These are phyloP conservation scores for Myripristis jacobus DNA, from an alignment of 2,797 vertebrate genomes.

Conservation along the genomic window DNA sequence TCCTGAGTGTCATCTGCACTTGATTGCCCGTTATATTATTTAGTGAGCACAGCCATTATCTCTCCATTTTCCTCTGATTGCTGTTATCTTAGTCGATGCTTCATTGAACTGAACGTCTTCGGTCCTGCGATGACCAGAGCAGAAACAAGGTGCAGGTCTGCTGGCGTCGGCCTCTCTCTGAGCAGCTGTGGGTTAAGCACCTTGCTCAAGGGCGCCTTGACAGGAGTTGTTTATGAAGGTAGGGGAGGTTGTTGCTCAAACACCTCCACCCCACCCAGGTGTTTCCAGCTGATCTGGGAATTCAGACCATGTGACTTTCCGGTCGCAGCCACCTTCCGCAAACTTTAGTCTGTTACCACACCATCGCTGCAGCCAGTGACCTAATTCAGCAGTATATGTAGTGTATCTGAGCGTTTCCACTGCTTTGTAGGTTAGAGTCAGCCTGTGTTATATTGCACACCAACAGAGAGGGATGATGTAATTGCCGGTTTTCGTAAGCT, in stretches of 20 bases:
- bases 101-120: too few relatives aligned
- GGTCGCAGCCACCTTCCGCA: neutral
- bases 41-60: too few relatives aligned
- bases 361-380: neutral
- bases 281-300: slow-evolving; percentile 8
- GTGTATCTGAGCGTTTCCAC: neutral
- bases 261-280: neutral
- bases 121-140: too few relatives aligned
- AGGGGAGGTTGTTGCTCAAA: neutral
- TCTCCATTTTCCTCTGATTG: too few relatives aligned
- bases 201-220: neutral
- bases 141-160: too few relatives aligned
- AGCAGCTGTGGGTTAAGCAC: too few relatives aligned
- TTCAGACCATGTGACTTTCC: slow-evolving; percentile 1
- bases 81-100: too few relatives aligned
- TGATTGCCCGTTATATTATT: too few relatives aligned
- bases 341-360: neutral
- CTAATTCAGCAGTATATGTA: slow-evolving; percentile 1
- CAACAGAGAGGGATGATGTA: slow-evolving; percentile 10
- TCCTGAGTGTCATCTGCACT: too few relatives aligned
- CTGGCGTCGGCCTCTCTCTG: too few relatives aligned
- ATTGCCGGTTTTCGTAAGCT: neutral
- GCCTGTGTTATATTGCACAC: slow-evolving; percentile 22
- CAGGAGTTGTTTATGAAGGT: too few relatives aligned
- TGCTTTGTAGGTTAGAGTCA: slow-evolving; percentile 17